Base-by-base conservation (phyloP, 2,797 vertebrate species). In the Hipposideros larvatus region DNA sequence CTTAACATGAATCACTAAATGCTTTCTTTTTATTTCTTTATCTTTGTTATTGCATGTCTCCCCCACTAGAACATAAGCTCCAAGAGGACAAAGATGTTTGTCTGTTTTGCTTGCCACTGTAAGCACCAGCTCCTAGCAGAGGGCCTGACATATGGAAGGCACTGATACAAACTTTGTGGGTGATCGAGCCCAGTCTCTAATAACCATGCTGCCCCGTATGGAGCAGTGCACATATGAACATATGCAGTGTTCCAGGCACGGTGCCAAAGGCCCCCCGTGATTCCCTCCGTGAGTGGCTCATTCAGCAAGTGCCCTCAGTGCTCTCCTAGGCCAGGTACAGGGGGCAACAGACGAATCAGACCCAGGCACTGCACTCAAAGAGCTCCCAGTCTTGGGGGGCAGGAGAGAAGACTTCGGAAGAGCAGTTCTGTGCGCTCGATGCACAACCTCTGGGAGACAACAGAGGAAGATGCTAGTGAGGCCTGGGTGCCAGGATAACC, bases 31-130 rank as follows among this genome's bases (percentile, higher is more conserved):
- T 73, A 37, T 41, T 53, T 74, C 57, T 66, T 85, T 51, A 41
- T 15, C 80, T 46, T 65, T 24, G 65, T 59, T 65, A 34, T 26
- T 61, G 43, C 2, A 53, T 53, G 7, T 37, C 46, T 95, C 66
- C 43, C 19, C 51, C 11, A 68, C 15, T 8, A 68, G 34, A 93
- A 77, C 15, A 31, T 11, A 89, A 94, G 89, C 61, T 95, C 83
- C 63, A 46, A 80, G 61, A 75, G n/a, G 21, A 73, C 11, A 75
- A 91, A 86, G 55, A 48, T 31, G 55, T 51, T 11, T 37, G 22
- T 26, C n/a, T 7, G 7, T 63, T 53, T 46, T 57, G 74, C 83
- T 83, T 66, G n/a, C n/a, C 18, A 15, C 16, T 19, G 4, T 41
- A 41, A 93, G 9, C 37, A 8, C 6, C 10, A 79, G 57, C 63